Conservation (phyloP, 53 echinoderm and acorn worm species). For the Patiria pectinifera region DNA sequence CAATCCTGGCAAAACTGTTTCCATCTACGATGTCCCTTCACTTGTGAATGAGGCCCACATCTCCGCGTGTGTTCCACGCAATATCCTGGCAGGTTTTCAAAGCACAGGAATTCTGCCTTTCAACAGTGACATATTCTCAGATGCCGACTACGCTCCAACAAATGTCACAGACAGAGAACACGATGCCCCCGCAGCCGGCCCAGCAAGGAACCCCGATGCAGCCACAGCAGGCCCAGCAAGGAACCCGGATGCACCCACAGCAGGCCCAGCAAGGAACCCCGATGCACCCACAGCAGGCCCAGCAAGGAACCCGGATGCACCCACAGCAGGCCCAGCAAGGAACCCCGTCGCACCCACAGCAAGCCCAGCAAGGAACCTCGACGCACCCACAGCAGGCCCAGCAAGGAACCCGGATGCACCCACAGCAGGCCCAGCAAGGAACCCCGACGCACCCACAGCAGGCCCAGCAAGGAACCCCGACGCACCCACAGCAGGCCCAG, state of each 20-base stretch:
- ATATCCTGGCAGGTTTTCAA: conserved; percentile 35
- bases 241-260: conserved; percentile 15
- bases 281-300: too few species aligned
- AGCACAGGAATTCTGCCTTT: conserved; percentile 55
- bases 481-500: conserved; percentile 24
- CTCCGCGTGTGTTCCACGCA: background rate
- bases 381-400: too few species aligned
- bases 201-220: conserved; percentile 12
- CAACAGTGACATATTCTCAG: conserved; percentile 58
- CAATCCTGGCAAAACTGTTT: conserved; percentile 66
- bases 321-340: too few species aligned
- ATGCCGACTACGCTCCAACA: conserved; percentile 59
- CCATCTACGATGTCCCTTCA: conserved; percentile 70
- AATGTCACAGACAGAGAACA: conserved; percentile 57
- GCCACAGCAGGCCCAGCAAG: conserved; percentile 10
- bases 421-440: too few species aligned
- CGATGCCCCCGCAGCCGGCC: conserved; percentile 44
- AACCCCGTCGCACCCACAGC: too few species aligned
- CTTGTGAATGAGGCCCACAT: conserved; percentile 61
- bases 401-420: too few species aligned
- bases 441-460: too few species aligned
- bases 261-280: too few species aligned
- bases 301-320: too few species aligned
- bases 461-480: conserved; percentile 4
- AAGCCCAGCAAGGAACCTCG: too few species aligned